phyloP scores from a whole-genome alignment of 2,797 vertebrate species.

The Oophaga sylvatica region DNA sequence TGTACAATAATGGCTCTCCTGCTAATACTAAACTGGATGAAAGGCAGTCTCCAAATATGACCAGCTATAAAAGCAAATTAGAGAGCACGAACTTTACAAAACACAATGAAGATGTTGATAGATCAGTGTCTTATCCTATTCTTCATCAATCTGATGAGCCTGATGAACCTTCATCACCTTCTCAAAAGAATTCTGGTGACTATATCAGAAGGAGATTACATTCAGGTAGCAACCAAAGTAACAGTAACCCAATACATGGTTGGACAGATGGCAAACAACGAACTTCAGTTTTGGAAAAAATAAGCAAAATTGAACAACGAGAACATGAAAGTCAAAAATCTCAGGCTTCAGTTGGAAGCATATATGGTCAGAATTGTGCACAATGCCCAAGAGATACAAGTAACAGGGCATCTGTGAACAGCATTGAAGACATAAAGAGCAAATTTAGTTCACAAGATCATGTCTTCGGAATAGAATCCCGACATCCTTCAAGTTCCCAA shows the following conservation, averaged over 20 bases:
- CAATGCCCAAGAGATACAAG: constrained; percentile 61
- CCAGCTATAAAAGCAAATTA: constrained; percentile 64
- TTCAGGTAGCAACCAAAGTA: constrained; percentile 71
- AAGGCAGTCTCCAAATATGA: constrained; percentile 56
- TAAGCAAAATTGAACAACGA: constrained; percentile 86
- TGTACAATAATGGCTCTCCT: constrained; percentile 54
- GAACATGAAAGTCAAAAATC: constrained; percentile 76
- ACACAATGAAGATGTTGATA: constrained; percentile 67
- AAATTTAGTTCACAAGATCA: constrained; percentile 70
- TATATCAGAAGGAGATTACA: constrained; percentile 76
- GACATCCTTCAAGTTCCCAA: constrained; percentile 54
- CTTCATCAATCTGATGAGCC: constrained; percentile 63
- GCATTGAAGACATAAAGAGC: constrained; percentile 75
- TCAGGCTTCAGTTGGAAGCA: constrained; percentile 64
- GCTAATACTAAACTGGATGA: constrained; percentile 64
- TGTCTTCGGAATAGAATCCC: constrained; percentile 40
- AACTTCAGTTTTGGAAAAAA: constrained; percentile 90
- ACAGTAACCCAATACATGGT: constrained; percentile 62
- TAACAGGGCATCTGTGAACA: constrained; percentile 64
- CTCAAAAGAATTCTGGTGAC: constrained; percentile 67
- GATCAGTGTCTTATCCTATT: constrained; percentile 53
- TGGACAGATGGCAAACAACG: constrained; percentile 68
- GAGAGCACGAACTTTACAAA: constrained; percentile 63
- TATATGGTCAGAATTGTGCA: constrained; percentile 61
- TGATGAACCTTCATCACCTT: constrained; percentile 57